Base-by-base conservation (phyloP, 2,888 invertebrate species). In the Criorhina ranunculi region DNA sequence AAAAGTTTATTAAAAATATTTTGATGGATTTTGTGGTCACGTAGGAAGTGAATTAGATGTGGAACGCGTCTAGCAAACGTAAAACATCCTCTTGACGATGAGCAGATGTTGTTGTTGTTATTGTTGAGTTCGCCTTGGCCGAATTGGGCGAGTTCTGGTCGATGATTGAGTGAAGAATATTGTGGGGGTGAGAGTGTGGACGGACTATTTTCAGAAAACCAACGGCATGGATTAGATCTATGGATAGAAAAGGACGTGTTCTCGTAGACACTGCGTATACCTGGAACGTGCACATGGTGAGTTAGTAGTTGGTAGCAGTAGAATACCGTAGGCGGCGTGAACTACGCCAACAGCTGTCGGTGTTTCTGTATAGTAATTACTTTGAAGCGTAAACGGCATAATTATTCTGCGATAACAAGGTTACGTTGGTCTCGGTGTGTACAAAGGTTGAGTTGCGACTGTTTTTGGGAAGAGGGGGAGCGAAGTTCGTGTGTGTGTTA, bases 21-120 rank as follows among this genome's bases (percentile, higher is more conserved):
- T 85, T 85, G 85, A 85, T 85, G 80, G 85, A 85, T 85, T 85
- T 76, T 85, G 75, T 85, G 85, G 85, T 85, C 85, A 85, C 85
- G 85, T 85, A 85, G 80, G 33, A 70, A 80, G 85, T 80, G 85
- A 85, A 85, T 85, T 85, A 85, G 85, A 85, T 80, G 80, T 64
- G 80, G 40, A 80, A 85, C 85, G 80, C 85, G 85, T 85, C 85
- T 69, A 70, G 85, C 75, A 85, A 85, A 85, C 85, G 70, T 70
- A 85, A 85, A 80, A 59, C 55, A 70, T 78, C 64, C 35, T n/a
- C 11, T 9, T 8, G 55, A 35, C 19, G 31, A 15, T 8, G 46
- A 75, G 57, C 79, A 83, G 73, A 75, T 78, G 79, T 46, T 67
- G 78, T 55, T 60, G 66, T 42, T 29, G 46, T 49, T 64, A 15